phyloP scores from a whole-genome alignment of 1,140 invertebrate species.

The Rhyzopertha dominica region DNA sequence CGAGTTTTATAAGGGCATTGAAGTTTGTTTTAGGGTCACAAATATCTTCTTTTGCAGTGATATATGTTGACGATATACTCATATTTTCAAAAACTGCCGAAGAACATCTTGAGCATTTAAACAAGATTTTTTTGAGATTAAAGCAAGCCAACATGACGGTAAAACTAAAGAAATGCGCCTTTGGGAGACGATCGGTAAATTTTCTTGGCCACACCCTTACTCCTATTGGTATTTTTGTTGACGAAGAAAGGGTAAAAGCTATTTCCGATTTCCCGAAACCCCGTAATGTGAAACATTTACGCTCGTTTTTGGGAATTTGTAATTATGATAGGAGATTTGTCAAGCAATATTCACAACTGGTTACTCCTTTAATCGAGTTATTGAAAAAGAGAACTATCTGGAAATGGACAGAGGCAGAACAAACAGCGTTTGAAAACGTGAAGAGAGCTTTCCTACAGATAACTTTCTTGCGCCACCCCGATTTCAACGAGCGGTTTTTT shows the following conservation, averaged over 20 bases:
- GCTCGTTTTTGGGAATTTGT: conserved; percentile 5
- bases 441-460: conserved; percentile 8
- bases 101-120: conserved; percentile 4
- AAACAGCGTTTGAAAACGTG: not conserved
- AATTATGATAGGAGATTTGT: conserved; percentile 9
- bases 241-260: not conserved
- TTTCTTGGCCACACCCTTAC: conserved; percentile 1
- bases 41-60: not conserved
- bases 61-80: conserved; percentile 3
- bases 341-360: conserved; percentile 5
- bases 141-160: not conserved
- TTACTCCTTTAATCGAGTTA: not conserved
- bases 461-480: not conserved
- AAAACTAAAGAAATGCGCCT: no score
- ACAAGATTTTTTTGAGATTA: conserved; percentile 1
- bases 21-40: not conserved
- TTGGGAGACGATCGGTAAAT: no score
- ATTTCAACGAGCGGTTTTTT: conserved; percentile 1
- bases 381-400: conserved; percentile 15
- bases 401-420: conserved; percentile 2
- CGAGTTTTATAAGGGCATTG: not conserved
- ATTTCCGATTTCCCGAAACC: conserved; percentile 4
- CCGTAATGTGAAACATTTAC: conserved; percentile 6
- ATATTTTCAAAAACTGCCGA: conserved; percentile 1
- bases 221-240: not conserved